Evolutionary conservation across 1,140 invertebrate genomes (phyloP).

Genomic region (Solen grandis): DNA sequence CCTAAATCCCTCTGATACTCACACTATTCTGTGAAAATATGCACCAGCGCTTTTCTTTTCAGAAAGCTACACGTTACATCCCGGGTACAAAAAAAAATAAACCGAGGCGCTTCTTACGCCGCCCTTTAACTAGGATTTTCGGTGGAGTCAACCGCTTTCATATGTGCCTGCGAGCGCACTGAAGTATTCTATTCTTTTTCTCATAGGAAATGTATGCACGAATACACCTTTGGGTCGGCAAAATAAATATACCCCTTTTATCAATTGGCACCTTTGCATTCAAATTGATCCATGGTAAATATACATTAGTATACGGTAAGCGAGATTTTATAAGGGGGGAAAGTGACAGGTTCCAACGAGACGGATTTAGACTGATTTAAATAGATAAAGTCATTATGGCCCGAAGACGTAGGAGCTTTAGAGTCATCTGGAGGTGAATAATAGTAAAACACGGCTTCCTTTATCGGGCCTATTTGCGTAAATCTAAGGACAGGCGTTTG

Average conservation of each 20-base stretch:
- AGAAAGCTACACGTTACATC: not conserved
- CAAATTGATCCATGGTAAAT: constrained; percentile 47
- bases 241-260: constrained; percentile 43
- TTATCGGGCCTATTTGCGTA: too few relatives aligned
- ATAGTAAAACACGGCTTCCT: too few relatives aligned
- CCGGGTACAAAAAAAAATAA: not conserved
- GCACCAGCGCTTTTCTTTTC: not conserved
- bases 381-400: too few relatives aligned
- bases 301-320: constrained; percentile 47
- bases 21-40: not conserved
- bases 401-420: too few relatives aligned
- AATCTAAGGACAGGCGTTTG: too few relatives aligned
- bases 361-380: too few relatives aligned
- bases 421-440: too few relatives aligned
- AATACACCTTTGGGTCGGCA: constrained; percentile 20
- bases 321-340: constrained; percentile 46
- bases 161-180: not conserved
- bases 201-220: constrained; percentile 16
- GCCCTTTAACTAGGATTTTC: not conserved
- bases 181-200: constrained; percentile 12
- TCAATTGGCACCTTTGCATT: constrained; percentile 14
- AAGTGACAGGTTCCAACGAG: constrained; percentile 24
- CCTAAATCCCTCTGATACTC: not conserved
- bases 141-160: not conserved
- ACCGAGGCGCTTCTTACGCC: not conserved